Conservation (phyloP, 1,140 invertebrate species). For the Wasmannia auropunctata region DNA sequence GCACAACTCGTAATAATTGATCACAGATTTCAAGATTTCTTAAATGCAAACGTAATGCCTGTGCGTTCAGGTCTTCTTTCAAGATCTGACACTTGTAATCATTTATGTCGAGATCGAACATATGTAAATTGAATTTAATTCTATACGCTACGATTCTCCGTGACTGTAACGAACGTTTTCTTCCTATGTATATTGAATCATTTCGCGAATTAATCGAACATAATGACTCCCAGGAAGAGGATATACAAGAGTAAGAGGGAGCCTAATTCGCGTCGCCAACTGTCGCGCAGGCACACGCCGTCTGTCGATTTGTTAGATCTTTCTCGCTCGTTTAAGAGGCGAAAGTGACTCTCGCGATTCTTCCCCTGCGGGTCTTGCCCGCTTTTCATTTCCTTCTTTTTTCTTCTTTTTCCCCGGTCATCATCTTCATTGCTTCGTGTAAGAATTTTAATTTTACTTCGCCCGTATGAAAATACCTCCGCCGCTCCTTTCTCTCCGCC, state of each 20-base stretch:
- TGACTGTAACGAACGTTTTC: neutral
- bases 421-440: neutral
- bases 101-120: neutral
- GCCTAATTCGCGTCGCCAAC: slow-evolving; percentile 21
- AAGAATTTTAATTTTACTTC: neutral
- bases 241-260: neutral
- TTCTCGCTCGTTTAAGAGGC: slow-evolving; percentile 15
- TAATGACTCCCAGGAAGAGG: neutral
- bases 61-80: neutral
- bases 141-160: neutral
- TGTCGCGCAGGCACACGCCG: neutral
- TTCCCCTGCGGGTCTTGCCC: neutral
- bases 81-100: neutral
- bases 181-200: neutral
- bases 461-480: neutral
- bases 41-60: neutral
- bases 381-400: neutral
- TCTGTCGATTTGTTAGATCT: neutral
- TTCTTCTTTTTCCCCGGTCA: no score
- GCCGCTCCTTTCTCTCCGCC: slow-evolving; percentile 14
- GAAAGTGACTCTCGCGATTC: slow-evolving; percentile 30
- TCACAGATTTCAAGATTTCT: neutral
- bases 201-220: neutral
- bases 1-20: neutral
- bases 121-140: neutral